Conservation (phyloP, 92 coral and sea anemone genomes). For the Parazoanthus atlanticus region DNA sequence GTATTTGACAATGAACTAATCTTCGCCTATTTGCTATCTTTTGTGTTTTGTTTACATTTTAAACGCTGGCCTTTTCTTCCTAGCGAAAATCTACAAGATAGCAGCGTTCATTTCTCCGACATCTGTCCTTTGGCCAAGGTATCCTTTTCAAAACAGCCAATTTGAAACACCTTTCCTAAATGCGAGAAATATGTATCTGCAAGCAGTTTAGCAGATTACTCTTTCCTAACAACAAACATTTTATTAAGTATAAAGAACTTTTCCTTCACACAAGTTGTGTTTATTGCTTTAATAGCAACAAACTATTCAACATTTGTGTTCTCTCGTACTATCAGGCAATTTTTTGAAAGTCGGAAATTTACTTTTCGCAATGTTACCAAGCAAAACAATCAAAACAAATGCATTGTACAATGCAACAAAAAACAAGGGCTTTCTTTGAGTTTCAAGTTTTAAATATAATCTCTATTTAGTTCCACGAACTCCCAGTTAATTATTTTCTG, state of each 20-base stretch:
- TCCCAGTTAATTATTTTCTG: not conserved
- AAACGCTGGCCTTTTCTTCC: slow-evolving; percentile 55
- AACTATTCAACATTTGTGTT: not conserved
- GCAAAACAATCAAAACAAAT: not conserved
- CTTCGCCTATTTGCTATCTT: slow-evolving; percentile 64
- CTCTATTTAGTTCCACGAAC: slow-evolving; percentile 9
- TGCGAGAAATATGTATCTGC: not conserved
- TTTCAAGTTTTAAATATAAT: not conserved
- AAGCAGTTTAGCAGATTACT: not conserved
- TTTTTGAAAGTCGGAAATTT: not conserved
- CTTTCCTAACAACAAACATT: not conserved
- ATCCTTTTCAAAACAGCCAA: not conserved
- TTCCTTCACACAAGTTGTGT: not conserved
- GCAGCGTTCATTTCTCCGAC: slow-evolving; percentile 18
- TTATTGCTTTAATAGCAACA: not conserved
- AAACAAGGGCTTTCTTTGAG: not conserved
- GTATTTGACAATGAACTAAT: slow-evolving; percentile 68
- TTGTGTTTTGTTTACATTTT: slow-evolving; percentile 67
- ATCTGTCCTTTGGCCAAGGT: slow-evolving; percentile 5
- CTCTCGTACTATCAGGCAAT: not conserved
- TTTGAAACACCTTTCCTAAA: not conserved
- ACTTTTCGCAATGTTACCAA: not conserved
- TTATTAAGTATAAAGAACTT: not conserved
- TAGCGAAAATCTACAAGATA: slow-evolving; percentile 29
- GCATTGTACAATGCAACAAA: slow-evolving; percentile 2